Conservation (phyloP, 2,888 invertebrate genomes). For the Leucania comma region DNA sequence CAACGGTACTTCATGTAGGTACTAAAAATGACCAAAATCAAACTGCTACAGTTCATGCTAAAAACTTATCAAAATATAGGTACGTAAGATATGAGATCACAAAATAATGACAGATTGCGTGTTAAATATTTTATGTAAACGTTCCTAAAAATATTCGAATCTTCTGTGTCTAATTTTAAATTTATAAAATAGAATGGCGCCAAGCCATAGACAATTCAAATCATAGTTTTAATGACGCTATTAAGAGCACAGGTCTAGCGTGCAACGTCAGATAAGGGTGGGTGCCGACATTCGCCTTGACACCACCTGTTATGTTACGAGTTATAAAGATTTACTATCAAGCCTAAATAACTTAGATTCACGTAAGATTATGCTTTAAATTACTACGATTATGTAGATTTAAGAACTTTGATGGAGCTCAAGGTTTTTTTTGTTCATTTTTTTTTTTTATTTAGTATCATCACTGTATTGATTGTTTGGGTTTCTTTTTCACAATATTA, state of each 20-base stretch:
- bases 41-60: background rate
- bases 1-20: no score
- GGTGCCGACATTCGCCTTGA: conserved; percentile 70
- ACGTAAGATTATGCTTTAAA: conserved; percentile 31
- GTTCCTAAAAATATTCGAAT: background rate
- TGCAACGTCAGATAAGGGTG: conserved; percentile 60
- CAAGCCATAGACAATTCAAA: conserved; percentile 37
- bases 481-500: no score
- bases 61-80: no score
- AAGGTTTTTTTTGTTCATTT: background rate
- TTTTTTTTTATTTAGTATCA: background rate
- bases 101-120: background rate
- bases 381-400: conserved; percentile 13
- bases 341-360: conserved; percentile 28
- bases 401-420: conserved; percentile 13
- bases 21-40: background rate
- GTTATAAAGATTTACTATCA: conserved; percentile 25
- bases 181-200: conserved; percentile 8
- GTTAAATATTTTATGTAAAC: background rate
- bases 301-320: conserved; percentile 58
- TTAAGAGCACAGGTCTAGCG: conserved; percentile 43
- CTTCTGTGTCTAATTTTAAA: conserved; percentile 12
- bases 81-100: no score
- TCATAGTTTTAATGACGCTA: conserved; percentile 46
- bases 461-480: no score